These are phyloP conservation scores for Portevinia maculata DNA, from an alignment of 2,888 invertebrate species.

Conservation along the genomic window DNA sequence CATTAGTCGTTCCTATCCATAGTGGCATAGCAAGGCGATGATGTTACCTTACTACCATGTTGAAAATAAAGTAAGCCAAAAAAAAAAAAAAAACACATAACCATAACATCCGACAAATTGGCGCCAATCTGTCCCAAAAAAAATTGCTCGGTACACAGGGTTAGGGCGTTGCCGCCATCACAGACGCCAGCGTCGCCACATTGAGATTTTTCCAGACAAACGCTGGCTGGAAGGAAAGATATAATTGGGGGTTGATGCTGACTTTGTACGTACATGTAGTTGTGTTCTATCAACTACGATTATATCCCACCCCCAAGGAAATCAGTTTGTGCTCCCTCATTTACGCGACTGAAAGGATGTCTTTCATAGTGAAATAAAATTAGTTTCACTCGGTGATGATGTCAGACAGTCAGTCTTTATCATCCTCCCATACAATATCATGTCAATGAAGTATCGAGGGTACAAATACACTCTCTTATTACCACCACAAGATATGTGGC, in stretches of 20 bases:
- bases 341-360: constrained; percentile 36
- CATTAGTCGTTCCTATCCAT: constrained; percentile 12
- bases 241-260: constrained; percentile 45
- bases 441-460: neutral
- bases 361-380: constrained; percentile 17
- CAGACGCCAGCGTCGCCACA: constrained; percentile 47
- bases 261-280: constrained; percentile 48
- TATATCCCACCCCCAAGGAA: neutral
- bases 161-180: constrained; percentile 53
- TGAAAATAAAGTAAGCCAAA: constrained; percentile 46
- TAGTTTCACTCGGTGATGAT: constrained; percentile 47
- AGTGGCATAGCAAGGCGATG: constrained; percentile 22
- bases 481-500: neutral
- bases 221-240: constrained; percentile 56
- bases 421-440: constrained; percentile 2
- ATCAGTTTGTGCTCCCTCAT: constrained; percentile 13
- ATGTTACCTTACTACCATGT: constrained; percentile 44
- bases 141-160: constrained; percentile 37
- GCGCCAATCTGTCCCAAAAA: constrained; percentile 54
- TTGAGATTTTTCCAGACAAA: constrained; percentile 61
- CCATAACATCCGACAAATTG: constrained; percentile 68
- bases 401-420: constrained; percentile 48
- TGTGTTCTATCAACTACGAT: constrained; percentile 1
- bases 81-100: constrained; percentile 36
- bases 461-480: constrained; percentile 1